Conservation (phyloP, 2,888 invertebrate species). For the Iphiclides podalirius region DNA sequence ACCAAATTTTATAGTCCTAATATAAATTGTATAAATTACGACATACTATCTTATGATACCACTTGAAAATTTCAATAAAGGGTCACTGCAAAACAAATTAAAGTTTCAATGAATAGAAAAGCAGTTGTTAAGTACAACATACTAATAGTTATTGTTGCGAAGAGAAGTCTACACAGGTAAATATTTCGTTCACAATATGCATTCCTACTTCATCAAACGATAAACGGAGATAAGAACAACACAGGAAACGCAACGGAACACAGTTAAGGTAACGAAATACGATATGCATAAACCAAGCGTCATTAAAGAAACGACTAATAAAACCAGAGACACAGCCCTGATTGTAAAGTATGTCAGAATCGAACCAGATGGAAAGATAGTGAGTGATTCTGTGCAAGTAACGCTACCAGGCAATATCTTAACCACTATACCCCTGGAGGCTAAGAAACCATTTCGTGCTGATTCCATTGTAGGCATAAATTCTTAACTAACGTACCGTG, state of each 20-base stretch:
- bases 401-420: slow-evolving; percentile 60
- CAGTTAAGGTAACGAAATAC: slow-evolving; percentile 31
- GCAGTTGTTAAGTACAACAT: too few relatives aligned
- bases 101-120: too few relatives aligned
- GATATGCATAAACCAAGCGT: slow-evolving; percentile 51
- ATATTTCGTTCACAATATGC: background rate
- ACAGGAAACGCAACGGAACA: slow-evolving; percentile 20
- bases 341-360: slow-evolving; percentile 62
- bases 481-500: slow-evolving; percentile 49
- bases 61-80: too few relatives aligned
- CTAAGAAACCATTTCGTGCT: slow-evolving; percentile 54
- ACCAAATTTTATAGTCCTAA: too few relatives aligned
- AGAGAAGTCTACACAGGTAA: too few relatives aligned
- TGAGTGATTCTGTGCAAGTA: slow-evolving; percentile 55
- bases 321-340: slow-evolving; percentile 52
- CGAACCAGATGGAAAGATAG: slow-evolving; percentile 65
- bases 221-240: slow-evolving; percentile 10
- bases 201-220: slow-evolving; percentile 8
- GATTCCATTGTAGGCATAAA: slow-evolving; percentile 64
- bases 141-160: too few relatives aligned
- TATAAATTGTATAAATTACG: too few relatives aligned
- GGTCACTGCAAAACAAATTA: too few relatives aligned
- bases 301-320: slow-evolving; percentile 47
- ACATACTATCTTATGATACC: too few relatives aligned
- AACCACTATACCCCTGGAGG: slow-evolving; percentile 50